Percentiles rank a stretch among this genome's conserved stretches.
These are phyloP conservation scores for Zoanthus sansibaricus DNA, from an alignment of 92 coral and sea anemone species.

Conservation along the genomic window DNA sequence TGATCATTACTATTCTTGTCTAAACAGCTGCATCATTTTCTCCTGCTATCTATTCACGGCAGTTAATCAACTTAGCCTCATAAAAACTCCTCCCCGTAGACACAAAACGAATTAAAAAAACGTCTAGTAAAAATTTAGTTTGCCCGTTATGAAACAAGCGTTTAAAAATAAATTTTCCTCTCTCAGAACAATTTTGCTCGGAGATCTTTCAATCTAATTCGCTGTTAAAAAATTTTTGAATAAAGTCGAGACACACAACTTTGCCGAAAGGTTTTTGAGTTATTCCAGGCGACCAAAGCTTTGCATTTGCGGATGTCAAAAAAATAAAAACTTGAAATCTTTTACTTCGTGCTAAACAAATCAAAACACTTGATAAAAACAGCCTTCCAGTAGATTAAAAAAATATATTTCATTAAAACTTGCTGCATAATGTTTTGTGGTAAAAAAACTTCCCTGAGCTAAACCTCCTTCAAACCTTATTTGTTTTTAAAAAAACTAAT, in stretches of 20 bases:
- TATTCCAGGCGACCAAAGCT: neutral
- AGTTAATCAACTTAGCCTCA: conserved; percentile 30
- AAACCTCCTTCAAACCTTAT: too few relatives aligned
- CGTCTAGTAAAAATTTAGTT: neutral
- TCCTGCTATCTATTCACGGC: neutral
- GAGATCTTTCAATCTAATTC: neutral
- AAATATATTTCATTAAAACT: too few relatives aligned
- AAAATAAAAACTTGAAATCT: too few relatives aligned
- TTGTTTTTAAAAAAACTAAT: neutral
- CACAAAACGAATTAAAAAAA: conserved; percentile 13
- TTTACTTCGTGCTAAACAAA: too few relatives aligned
- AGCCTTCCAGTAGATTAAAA: too few relatives aligned
- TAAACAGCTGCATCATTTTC: neutral
- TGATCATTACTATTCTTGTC: neutral
- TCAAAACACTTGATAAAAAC: too few relatives aligned
- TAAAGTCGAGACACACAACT: neutral
- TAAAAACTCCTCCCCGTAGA: conserved; percentile 16
- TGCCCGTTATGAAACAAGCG: neutral
- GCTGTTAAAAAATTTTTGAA: neutral
- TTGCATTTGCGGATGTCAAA: too few relatives aligned
- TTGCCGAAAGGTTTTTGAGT: neutral
- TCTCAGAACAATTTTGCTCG: neutral
- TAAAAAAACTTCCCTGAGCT: neutral
- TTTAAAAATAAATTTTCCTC: neutral
- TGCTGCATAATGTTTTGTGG: neutral